Percentiles rank a stretch among this genome's conserved stretches.
Conservation (phyloP, 2,888 invertebrate genomes). For the Scaeva pyrastri region DNA sequence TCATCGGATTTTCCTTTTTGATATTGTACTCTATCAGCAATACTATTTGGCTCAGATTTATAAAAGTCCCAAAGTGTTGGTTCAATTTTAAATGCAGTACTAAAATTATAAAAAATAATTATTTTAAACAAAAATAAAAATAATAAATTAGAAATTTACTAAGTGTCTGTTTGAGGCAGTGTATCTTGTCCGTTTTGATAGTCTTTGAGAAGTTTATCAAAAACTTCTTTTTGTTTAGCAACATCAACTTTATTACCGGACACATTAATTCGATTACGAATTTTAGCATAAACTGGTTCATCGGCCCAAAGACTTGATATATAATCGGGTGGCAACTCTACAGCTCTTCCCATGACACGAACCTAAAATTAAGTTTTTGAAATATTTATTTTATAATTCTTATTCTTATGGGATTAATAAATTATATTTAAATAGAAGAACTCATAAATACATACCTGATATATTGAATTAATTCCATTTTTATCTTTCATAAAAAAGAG, state of each 20-base stretch:
- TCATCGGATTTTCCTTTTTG: constrained; percentile 61
- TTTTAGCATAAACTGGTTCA: constrained; percentile 79
- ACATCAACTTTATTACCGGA: constrained; percentile 80
- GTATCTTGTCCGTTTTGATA: constrained; percentile 74
- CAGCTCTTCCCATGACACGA: constrained; percentile 80
- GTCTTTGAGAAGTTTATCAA: constrained; percentile 77
- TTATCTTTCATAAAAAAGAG: constrained; percentile 56
- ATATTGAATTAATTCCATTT: constrained; percentile 13
- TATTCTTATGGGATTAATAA: too few relatives aligned
- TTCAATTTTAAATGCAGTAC: constrained; percentile 81
- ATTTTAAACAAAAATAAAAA: neutral
- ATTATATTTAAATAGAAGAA: neutral
- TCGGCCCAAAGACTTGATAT: constrained; percentile 79
- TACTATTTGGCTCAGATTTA: constrained; percentile 77
- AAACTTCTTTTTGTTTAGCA: constrained; percentile 77
- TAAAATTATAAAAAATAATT: constrained; percentile 60
- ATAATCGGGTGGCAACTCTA: constrained; percentile 77
- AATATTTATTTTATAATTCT: too few relatives aligned
- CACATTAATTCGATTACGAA: constrained; percentile 80
- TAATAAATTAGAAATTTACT: constrained; percentile 76
- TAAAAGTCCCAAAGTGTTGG: constrained; percentile 81
- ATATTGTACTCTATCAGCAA: constrained; percentile 82
- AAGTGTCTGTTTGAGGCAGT: constrained; percentile 78
- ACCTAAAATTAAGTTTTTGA: constrained; percentile 77
- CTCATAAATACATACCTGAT: constrained; percentile 40